Base-by-base conservation (phyloP, 1,140 invertebrate genomes). In the Philaenus spumarius region DNA sequence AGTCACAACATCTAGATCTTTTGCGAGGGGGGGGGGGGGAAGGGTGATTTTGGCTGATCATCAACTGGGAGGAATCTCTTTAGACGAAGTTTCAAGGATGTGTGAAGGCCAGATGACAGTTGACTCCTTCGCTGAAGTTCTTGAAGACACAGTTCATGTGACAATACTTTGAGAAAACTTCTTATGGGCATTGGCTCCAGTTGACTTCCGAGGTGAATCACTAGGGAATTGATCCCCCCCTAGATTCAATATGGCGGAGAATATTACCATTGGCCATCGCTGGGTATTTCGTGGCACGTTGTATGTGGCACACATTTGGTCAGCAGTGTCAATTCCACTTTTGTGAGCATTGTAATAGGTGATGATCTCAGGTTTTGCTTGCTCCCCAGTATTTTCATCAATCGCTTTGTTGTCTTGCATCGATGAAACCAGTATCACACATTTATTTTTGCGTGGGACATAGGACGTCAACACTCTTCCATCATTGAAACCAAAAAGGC, bases 311-410 rank as follows among this genome's bases (percentile, higher is more conserved):
- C 58, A 62, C 55, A 71, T 58, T 60, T 72, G 55, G 60, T 74
- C 71, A n/a, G 70, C 61, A 5, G 48, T 61, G 58, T 75, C 73
- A 0, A 75, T 70, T 17, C 68, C 71, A 39, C 63, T 65, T 67
- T 76, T 76, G 7, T 69, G 71, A 23, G 20, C 11, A 56, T 77
- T 72, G 43, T 76, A 75, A 59, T 62, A 66, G 9, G 56, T 65
- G 15, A 74, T 67, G 12, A 74, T 69, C 39, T 68, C 67, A 24
- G 73, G 71, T 53, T 74, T 74, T 19, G 62, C 46, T 35, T 61
- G 61, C 35, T 72, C 72, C 24, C 64, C 46, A 55, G 58, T 56
- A 48, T 62, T 35, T 59, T 52, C 19, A 62, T 69, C 53, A 1
- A 62, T 60, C 50, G 35, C 9, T 26, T 37, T 48, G 11, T 34